Evolutionary conservation across 2,113 vertebrate species (phyloP), one percentile per base, ranked within the genome.

Genomic region (Grammomys dolichurus): DNA sequence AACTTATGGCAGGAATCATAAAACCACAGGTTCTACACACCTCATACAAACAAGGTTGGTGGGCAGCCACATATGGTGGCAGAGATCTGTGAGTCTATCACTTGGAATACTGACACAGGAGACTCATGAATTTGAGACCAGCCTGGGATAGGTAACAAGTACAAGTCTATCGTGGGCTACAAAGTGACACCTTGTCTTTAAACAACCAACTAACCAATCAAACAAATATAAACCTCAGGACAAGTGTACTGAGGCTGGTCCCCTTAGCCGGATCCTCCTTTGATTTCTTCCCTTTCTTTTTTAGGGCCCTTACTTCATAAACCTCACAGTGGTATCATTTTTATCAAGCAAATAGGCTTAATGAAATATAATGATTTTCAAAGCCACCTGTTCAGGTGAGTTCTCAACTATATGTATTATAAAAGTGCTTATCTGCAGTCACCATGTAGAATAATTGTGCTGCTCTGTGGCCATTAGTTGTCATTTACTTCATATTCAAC

Each of bases 271-370:
- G 70, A 65, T 85, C 22, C n/a, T 93, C 31, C 63, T 80, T 17
- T 63, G 87, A 90, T 58, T 95, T 94, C 56, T 87, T 75, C 85
- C 33, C 17, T 92, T 95, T 93, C 58, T 24, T 22, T 95, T 89
- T 60, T 12, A 91, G 63, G 48, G 24, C 1, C 17, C 20, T 58
- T 90, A 73, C 43, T 69, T 94, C n/a, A 70, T 81, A 75, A 94
- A 60, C 31, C 48, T 91, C 48, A 75, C 60, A 69, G 22, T 69
- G 31, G 40, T 26, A 80, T 87, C 56, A 70, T 84, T 94, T 94
- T 94, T 78, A 65, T 89, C 24, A 65, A 95, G 56, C 17, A 96
- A 78, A 80, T 33, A 26, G 75, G 80, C 46, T 81, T 93, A 86
- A 91, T 67, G 80, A 93, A 90, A 80, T 43, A 65, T 33, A 77